Percentiles rank a stretch among this genome's conserved stretches.
phyloP scores from a whole-genome alignment of 2,113 vertebrate genomes.

The Varanus komodoensis region DNA sequence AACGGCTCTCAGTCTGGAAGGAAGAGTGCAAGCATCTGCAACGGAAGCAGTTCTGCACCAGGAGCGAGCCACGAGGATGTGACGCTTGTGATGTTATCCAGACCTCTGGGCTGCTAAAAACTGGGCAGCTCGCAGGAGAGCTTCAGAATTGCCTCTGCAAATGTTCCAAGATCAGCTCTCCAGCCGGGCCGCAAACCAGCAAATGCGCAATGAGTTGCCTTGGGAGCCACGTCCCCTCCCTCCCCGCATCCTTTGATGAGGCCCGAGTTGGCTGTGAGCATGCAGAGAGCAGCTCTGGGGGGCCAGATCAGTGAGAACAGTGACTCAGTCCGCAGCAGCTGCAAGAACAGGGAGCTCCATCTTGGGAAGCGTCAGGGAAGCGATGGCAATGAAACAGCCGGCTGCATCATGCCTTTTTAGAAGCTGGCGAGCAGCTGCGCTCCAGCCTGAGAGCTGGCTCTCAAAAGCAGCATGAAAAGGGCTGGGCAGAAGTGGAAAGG shows the following conservation, averaged over 20 bases:
- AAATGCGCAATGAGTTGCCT: too few species aligned
- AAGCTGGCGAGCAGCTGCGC: background rate
- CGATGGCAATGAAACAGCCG: background rate
- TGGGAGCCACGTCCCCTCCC: background rate
- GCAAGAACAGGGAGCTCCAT: background rate
- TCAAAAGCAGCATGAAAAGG: background rate
- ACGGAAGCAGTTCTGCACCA: too few species aligned
- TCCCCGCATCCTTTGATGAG: background rate
- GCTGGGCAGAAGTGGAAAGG: background rate
- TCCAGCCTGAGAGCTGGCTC: background rate
- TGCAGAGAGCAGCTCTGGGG: background rate
- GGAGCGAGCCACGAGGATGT: too few species aligned
- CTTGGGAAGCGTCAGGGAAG: background rate
- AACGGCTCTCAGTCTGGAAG: too few species aligned
- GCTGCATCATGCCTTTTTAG: background rate
- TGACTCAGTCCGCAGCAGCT: background rate
- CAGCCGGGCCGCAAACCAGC: background rate
- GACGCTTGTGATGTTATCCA: too few species aligned
- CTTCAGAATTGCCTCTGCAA: background rate
- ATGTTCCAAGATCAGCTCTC: background rate
- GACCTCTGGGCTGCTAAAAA: background rate
- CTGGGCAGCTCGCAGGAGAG: too few species aligned
- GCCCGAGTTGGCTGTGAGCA: too few species aligned
- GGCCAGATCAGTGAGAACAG: background rate
- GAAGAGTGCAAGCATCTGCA: too few species aligned